Percentiles rank a stretch among this genome's conserved stretches.
Evolutionary conservation across 2,113 vertebrate species (phyloP).

Genomic region (Bufo gargarizans): DNA sequence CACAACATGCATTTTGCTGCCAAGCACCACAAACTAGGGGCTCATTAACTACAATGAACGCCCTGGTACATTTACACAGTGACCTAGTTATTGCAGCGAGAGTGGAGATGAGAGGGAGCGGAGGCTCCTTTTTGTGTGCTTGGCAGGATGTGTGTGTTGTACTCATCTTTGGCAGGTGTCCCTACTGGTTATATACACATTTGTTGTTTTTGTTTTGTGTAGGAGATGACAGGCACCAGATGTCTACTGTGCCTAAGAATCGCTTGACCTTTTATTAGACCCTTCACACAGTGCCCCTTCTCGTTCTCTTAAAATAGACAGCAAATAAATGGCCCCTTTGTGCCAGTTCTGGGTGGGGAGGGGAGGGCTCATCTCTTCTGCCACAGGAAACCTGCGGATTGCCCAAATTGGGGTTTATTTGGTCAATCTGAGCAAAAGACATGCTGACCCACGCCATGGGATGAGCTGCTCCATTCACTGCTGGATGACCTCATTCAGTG

Average conservation of each 20-base stretch:
- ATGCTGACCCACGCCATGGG: background rate
- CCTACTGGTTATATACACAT: slow-evolving; percentile 52
- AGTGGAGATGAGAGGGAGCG: slow-evolving; percentile 7
- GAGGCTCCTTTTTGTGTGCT: slow-evolving; percentile 35
- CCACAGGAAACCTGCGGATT: slow-evolving; percentile 22
- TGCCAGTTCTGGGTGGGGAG: slow-evolving; percentile 15
- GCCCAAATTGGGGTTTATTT: slow-evolving; percentile 41
- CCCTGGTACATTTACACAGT: slow-evolving; percentile 46
- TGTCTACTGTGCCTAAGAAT: slow-evolving; percentile 38
- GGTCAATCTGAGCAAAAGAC: slow-evolving; percentile 37
- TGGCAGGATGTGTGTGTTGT: slow-evolving; percentile 53
- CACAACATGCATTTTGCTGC: background rate
- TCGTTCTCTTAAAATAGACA: slow-evolving; percentile 39
- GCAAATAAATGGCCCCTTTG: slow-evolving; percentile 47
- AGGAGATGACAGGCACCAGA: slow-evolving; percentile 54
- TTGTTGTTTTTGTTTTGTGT: slow-evolving; percentile 46
- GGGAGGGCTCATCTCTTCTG: background rate
- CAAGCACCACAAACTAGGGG: slow-evolving; percentile 1
- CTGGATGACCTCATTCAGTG: slow-evolving; percentile 51
- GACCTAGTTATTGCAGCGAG: slow-evolving; percentile 45
- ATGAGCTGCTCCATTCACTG: slow-evolving; percentile 44
- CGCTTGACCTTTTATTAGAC: slow-evolving; percentile 30
- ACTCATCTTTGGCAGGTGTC: slow-evolving; percentile 53
- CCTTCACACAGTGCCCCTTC: slow-evolving; percentile 25
- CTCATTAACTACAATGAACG: slow-evolving; percentile 44